These are phyloP conservation scores for Matsumurasca onukii DNA, from an alignment of 1,140 invertebrate genomes.

Conservation along the genomic window DNA sequence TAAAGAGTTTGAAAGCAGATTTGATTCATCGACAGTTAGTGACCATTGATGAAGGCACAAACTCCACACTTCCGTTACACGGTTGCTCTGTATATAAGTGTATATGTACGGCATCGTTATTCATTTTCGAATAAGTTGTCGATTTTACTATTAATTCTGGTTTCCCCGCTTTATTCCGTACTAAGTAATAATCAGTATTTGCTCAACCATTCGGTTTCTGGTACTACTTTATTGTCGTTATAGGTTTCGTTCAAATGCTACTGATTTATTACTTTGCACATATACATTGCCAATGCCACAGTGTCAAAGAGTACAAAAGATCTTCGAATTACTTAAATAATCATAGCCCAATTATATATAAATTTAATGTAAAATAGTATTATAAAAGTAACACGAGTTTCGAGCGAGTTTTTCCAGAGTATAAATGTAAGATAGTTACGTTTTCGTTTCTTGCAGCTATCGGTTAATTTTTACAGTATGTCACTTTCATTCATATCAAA, in stretches of 20 bases:
- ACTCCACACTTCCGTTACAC: too few species aligned
- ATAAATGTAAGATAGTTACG: too few species aligned
- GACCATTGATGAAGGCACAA: too few species aligned
- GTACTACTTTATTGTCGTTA: neutral
- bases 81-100: conserved; percentile 17
- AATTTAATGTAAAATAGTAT: conserved; percentile 22
- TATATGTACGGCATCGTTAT: neutral
- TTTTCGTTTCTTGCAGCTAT: too few species aligned
- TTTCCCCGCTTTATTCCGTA: neutral
- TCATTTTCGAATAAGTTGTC: neutral
- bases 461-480: too few species aligned
- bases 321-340: conserved; percentile 25
- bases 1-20: too few species aligned
- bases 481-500: too few species aligned
- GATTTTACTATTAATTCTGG: neutral
- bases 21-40: too few species aligned
- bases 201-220: neutral
- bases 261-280: conserved; percentile 25
- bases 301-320: conserved; percentile 23
- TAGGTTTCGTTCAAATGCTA: neutral
- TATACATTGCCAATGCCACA: conserved; percentile 23
- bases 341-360: conserved; percentile 26
- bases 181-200: neutral
- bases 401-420: conserved; percentile 12
- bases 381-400: conserved; percentile 17